Percentiles rank a stretch among this genome's conserved stretches.
Evolutionary conservation across 2,888 invertebrate genomes (phyloP).

Genomic region (Laspeyria flexula): DNA sequence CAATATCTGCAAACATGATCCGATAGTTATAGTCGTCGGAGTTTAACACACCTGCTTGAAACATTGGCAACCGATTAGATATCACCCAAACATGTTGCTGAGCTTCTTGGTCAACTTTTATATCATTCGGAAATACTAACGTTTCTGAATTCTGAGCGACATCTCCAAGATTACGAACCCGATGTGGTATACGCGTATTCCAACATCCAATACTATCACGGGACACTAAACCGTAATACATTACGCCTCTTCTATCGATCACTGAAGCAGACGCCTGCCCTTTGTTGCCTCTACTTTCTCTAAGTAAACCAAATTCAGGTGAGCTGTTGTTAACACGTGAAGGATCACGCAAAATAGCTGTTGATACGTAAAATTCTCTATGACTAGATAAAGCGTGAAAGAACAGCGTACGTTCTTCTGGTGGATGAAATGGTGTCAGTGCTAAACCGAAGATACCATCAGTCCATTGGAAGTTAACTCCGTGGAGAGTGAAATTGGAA

Average conservation of each 20-base stretch:
- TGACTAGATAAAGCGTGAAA: conserved; percentile 94
- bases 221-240: conserved; percentile 93
- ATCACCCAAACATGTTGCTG: conserved; percentile 91
- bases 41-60: conserved; percentile 88
- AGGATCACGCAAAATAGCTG: conserved; percentile 88
- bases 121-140: conserved; percentile 92
- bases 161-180: conserved; percentile 86
- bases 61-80: conserved; percentile 91
- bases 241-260: conserved; percentile 89
- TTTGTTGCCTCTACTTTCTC: conserved; percentile 83
- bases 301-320: conserved; percentile 66
- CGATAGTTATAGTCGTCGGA: conserved; percentile 90
- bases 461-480: conserved; percentile 92
- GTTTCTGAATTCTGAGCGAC: conserved; percentile 87
- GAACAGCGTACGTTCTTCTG: conserved; percentile 88
- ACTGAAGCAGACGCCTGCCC: conserved; percentile 92
- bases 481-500: conserved; percentile 90
- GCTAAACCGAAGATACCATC: conserved; percentile 93
- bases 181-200: conserved; percentile 91
- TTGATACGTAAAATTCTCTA: conserved; percentile 90
- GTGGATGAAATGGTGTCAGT: conserved; percentile 84
- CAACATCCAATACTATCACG: conserved; percentile 92
- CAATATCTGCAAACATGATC: conserved; percentile 88
- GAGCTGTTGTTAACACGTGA: conserved; percentile 63
- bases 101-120: conserved; percentile 90